phyloP scores from a whole-genome alignment of 2,888 invertebrate genomes.

The Tuta absoluta region DNA sequence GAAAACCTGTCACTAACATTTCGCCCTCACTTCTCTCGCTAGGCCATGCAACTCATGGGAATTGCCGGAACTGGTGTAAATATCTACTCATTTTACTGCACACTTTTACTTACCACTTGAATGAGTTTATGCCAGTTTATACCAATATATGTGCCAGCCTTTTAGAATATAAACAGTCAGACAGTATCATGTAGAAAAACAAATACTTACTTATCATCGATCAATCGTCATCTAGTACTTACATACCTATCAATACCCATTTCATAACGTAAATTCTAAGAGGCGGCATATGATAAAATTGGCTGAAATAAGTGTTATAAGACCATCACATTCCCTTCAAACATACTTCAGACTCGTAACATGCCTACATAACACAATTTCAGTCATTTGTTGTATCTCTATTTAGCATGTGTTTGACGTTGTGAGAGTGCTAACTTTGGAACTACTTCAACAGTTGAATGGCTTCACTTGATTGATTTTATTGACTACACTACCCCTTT shows the following conservation, averaged over 20 bases:
- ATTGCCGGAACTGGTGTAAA: conserved; percentile 94
- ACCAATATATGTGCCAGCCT: conserved; percentile 46
- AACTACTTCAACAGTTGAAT: conserved; percentile 19
- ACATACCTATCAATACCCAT: conserved; percentile 22
- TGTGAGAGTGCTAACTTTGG: conserved; percentile 27
- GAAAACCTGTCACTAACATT: conserved; percentile 60
- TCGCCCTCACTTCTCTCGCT: conserved; percentile 74
- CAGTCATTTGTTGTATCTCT: conserved; percentile 42
- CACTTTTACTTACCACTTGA: conserved; percentile 64
- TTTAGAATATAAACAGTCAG: conserved; percentile 17
- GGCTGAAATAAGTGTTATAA: conserved; percentile 53
- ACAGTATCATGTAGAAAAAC: conserved; percentile 3
- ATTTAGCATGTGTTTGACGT: conserved; percentile 27
- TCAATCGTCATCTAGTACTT: neutral
- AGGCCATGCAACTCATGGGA: conserved; percentile 97
- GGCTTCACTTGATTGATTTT: conserved; percentile 18
- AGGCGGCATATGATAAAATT: conserved; percentile 44
- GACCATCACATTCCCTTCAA: conserved; percentile 19
- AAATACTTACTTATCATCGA: neutral
- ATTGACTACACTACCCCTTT: neutral
- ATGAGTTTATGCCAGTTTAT: conserved; percentile 42
- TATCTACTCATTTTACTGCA: conserved; percentile 82
- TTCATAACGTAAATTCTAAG: conserved; percentile 38
- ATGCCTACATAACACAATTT: conserved; percentile 51
- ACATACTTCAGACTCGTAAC: conserved; percentile 28